Evolutionary conservation across 2,797 vertebrate species (phyloP).

Genomic region (Yasuhikotakia modesta): DNA sequence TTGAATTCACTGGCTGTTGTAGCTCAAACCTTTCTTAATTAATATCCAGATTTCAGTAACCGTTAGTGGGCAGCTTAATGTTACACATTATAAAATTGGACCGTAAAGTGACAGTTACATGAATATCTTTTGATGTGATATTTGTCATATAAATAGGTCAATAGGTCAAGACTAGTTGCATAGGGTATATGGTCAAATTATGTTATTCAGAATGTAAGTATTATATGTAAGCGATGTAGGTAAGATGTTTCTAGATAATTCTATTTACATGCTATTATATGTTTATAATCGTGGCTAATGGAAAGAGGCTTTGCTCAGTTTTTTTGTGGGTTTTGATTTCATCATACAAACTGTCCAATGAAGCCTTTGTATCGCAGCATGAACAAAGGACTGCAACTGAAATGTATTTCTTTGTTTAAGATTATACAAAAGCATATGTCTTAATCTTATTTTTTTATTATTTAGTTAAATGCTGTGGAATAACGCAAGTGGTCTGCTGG

Average conservation of each 20-base stretch:
- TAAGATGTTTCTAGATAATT: slow-evolving; percentile 58
- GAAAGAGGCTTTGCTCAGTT: slow-evolving; percentile 39
- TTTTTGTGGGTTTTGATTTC: not conserved
- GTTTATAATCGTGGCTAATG: slow-evolving; percentile 61
- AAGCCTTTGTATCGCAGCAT: slow-evolving; percentile 4
- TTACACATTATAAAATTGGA: slow-evolving; percentile 62
- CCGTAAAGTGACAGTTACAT: slow-evolving; percentile 65
- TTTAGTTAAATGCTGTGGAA: slow-evolving; percentile 20
- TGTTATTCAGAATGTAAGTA: slow-evolving; percentile 70
- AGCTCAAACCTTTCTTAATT: slow-evolving; percentile 39
- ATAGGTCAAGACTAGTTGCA: slow-evolving; percentile 63
- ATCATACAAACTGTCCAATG: not conserved
- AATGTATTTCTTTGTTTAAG: slow-evolving; percentile 46
- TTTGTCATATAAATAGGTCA: slow-evolving; percentile 67
- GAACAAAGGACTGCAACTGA: not conserved
- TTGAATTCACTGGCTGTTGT: slow-evolving; percentile 61
- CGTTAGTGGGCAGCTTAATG: slow-evolving; percentile 62
- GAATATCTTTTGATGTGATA: slow-evolving; percentile 72
- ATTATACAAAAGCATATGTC: slow-evolving; percentile 27
- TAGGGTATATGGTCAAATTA: slow-evolving; percentile 64
- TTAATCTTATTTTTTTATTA: slow-evolving; percentile 4
- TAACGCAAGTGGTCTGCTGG: slow-evolving; percentile 19
- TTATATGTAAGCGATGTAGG: slow-evolving; percentile 57
- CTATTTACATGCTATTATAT: slow-evolving; percentile 52
- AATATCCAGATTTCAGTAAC: slow-evolving; percentile 33